Base-by-base conservation (phyloP, 2,888 invertebrate genomes). In the Tuberolachnus salignus region DNA sequence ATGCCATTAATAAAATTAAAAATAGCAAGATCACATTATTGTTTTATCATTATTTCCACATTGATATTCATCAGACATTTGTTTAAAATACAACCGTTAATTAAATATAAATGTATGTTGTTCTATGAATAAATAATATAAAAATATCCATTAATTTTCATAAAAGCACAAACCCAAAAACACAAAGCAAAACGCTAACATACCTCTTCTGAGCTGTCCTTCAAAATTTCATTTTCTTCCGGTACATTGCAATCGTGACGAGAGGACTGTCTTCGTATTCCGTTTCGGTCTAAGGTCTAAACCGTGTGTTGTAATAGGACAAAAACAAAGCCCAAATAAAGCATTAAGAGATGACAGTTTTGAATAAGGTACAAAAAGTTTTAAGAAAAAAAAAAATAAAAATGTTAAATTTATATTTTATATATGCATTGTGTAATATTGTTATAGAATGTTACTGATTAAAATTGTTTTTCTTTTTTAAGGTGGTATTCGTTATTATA, bases 301-400 rank as follows among this genome's bases (percentile, higher is more conserved):
- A 78, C 57, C 67, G 51, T 21, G 51, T 42, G 46, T 69, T 67
- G 57, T 78, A 57, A 59, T 67, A 59, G 59, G 78, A 78, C 78
- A 78, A 78, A 78, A 78, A 78, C 69, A 78, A 78, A 78, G 78
- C 78, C 78, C 78, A 67, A 55, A 46, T 44, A 64, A 75, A 75
- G 75, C 75, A 75, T 66, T 75, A 75, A 67, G 75, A 74, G 64
- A 53, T 74, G 73, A 64, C 42, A 74, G 73, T 53, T 23, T 42
- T 11, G n/a, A n/a, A n/a, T n/a, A n/a, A n/a, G n/a, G n/a, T n/a
- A n/a, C n/a, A n/a, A n/a, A n/a, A n/a, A n/a, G 3, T 34, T 72
- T 51, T 16, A 63, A 72, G 55, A 55, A 69, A 70, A 19, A 49
- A 51, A 72, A 59, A 53, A 64, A 63, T 53, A 53, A 51, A 34